A percentile compares a stretch with the other conserved stretches of the same genome.
phyloP scores from a whole-genome alignment of 2,113 vertebrate genomes.

The Neomonachus schauinslandi region DNA sequence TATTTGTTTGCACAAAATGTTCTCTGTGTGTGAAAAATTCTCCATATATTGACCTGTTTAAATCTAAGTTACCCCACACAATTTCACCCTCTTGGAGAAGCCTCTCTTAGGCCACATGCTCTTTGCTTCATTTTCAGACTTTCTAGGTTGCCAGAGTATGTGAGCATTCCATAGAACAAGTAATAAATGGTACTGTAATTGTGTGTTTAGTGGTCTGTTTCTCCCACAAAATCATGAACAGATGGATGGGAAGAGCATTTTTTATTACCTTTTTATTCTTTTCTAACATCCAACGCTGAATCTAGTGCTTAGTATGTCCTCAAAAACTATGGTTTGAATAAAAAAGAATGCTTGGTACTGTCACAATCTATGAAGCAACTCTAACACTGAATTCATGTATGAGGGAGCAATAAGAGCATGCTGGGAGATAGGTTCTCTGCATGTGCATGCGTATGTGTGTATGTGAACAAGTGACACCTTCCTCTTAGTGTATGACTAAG shows the following conservation, averaged over 20 bases:
- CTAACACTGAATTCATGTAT: not conserved
- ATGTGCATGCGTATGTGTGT: not conserved
- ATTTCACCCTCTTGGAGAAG: not conserved
- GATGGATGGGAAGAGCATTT: not conserved
- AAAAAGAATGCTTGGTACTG: not conserved
- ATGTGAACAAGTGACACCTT: not conserved
- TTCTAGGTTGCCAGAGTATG: not conserved
- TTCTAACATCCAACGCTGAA: not conserved
- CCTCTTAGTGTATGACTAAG: not conserved
- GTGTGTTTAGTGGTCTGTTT: not conserved
- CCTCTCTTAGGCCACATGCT: not conserved
- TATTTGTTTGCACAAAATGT: not conserved
- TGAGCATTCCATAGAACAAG: not conserved
- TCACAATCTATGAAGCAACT: not conserved
- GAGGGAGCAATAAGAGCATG: accelerated
- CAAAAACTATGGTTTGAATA: not conserved
- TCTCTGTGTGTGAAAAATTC: not conserved
- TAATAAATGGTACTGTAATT: too few relatives aligned
- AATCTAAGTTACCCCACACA: not conserved
- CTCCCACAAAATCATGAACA: not conserved
- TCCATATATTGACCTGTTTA: not conserved
- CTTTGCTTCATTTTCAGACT: not conserved
- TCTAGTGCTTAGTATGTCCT: not conserved
- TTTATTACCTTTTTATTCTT: not conserved
- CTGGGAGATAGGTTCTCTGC: not conserved